Percentiles rank a stretch among this genome's conserved stretches.
Conservation (phyloP, 2,113 vertebrate species). For the Nestor notabilis region DNA sequence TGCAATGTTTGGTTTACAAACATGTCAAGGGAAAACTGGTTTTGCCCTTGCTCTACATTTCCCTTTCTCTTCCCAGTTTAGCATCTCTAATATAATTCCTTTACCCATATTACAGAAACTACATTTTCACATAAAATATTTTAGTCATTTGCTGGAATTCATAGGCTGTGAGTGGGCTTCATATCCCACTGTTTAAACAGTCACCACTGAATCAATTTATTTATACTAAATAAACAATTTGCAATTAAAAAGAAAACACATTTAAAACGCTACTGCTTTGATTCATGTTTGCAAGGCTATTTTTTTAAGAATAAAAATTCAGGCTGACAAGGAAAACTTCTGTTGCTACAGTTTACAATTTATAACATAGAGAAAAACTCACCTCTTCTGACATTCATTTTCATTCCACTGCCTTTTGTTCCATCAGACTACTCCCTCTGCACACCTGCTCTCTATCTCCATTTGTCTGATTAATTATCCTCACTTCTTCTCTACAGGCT, state of each 20-base stretch:
- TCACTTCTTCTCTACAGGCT: slow-evolving; percentile 6
- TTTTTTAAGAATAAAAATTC: background rate
- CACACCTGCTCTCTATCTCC: slow-evolving; percentile 30
- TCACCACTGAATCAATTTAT: background rate
- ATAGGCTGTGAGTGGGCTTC: background rate
- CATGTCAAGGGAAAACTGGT: background rate
- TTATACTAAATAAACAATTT: background rate
- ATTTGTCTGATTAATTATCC: slow-evolving; percentile 57
- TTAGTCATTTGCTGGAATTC: background rate
- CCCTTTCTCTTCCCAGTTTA: background rate
- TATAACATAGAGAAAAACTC: background rate
- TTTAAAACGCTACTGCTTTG: background rate
- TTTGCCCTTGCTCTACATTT: slow-evolving; percentile 26
- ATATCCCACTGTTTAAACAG: background rate
- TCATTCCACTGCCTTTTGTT: slow-evolving; percentile 9
- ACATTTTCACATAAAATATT: background rate
- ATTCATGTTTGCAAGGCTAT: background rate
- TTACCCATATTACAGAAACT: background rate
- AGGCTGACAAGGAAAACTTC: background rate
- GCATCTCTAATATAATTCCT: background rate
- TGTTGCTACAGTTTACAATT: background rate
- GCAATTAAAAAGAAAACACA: background rate
- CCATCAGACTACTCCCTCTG: background rate
- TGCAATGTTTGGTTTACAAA: slow-evolving; percentile 39
- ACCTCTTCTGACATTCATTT: slow-evolving; percentile 9